phyloP scores from a whole-genome alignment of 2,113 vertebrate genomes.

The Archilochus colubris region DNA sequence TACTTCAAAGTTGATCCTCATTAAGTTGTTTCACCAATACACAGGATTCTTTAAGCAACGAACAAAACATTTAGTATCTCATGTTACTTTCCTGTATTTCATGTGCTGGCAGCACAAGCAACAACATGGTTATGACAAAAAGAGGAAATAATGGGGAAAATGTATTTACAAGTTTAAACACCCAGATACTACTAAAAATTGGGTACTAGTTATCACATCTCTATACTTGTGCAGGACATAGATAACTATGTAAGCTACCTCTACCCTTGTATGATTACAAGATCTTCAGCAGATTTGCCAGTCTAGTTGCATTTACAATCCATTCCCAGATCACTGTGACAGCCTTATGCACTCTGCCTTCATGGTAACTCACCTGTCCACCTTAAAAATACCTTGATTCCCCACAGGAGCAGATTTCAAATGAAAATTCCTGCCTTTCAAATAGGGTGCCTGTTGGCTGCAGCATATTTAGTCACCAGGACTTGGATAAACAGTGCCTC shows the following conservation, averaged over 20 bases:
- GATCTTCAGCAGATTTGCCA: not conserved
- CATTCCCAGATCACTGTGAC: not conserved
- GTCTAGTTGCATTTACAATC: not conserved
- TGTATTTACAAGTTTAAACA: not conserved
- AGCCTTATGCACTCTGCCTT: not conserved
- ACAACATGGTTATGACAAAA: not conserved
- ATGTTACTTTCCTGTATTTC: not conserved
- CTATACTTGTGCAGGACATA: not conserved
- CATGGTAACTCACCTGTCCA: not conserved
- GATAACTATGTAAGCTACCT: not conserved
- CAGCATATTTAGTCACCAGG: no score
- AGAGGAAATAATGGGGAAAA: not conserved
- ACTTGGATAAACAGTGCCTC: not conserved
- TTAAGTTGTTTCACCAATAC: slow-evolving; percentile 6
- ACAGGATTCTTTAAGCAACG: not conserved
- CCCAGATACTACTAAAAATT: not conserved
- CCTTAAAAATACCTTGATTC: not conserved
- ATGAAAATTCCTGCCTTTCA: not conserved
- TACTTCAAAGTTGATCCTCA: slow-evolving; percentile 60
- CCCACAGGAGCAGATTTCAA: not conserved
- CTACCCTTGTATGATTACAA: fast-evolving
- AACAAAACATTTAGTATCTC: not conserved
- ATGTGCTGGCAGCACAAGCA: not conserved
- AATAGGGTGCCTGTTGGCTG: not conserved
- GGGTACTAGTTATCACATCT: not conserved